These are phyloP conservation scores for Clistopyga incitator DNA, from an alignment of 2,888 invertebrate genomes.

Conservation along the genomic window DNA sequence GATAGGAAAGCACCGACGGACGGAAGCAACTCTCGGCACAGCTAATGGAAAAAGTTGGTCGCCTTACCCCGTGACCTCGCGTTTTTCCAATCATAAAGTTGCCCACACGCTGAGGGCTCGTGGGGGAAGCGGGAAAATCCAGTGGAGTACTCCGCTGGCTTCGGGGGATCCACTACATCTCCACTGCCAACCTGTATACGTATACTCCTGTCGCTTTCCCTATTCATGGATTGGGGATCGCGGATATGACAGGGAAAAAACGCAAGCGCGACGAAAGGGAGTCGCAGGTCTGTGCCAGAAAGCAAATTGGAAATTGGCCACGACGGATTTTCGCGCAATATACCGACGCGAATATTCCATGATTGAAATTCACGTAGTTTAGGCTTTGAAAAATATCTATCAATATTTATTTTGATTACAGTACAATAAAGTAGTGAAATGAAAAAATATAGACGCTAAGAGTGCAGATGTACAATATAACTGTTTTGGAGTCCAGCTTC, in stretches of 20 bases:
- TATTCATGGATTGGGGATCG: slow-evolving; percentile 60
- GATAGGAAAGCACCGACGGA: slow-evolving; percentile 36
- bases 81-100: slow-evolving; percentile 75
- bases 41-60: slow-evolving; percentile 70
- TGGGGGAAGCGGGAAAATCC: slow-evolving; percentile 27
- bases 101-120: slow-evolving; percentile 47
- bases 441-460: neutral
- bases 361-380: slow-evolving; percentile 51
- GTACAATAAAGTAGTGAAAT: neutral
- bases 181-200: neutral
- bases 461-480: too few species aligned
- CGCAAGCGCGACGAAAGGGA: slow-evolving; percentile 24
- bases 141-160: slow-evolving; percentile 42
- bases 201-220: slow-evolving; percentile 42
- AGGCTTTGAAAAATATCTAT: slow-evolving; percentile 2
- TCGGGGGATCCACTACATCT: slow-evolving; percentile 31
- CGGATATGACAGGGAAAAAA: slow-evolving; percentile 44
- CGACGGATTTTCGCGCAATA: slow-evolving; percentile 30
- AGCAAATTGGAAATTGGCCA: slow-evolving; percentile 12
- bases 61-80: slow-evolving; percentile 69
- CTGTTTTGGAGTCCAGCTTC: too few species aligned
- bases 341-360: slow-evolving; percentile 35
- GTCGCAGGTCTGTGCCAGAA: slow-evolving; percentile 8
- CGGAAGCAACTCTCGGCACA: slow-evolving; percentile 55
- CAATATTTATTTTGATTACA: neutral